A percentile compares a stretch with the other conserved stretches of the same genome.
These are phyloP conservation scores for Gambelia wislizenii DNA, from an alignment of 2,797 vertebrate genomes.

Conservation along the genomic window DNA sequence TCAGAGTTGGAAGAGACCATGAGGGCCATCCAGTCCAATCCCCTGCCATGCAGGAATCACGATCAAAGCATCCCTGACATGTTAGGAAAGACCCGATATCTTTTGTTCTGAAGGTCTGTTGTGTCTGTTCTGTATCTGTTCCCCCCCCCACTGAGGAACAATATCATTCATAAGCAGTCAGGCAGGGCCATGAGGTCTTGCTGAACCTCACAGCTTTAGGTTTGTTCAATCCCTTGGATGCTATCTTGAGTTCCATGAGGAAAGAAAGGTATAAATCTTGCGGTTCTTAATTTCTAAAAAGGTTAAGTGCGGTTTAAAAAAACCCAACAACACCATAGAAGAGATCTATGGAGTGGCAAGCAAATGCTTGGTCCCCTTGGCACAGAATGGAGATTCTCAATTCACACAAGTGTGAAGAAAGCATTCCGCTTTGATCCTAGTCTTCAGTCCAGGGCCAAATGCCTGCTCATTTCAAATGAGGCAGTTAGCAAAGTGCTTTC, in stretches of 20 bases:
- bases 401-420: conserved; percentile 16
- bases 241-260: too few species aligned
- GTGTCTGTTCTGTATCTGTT: neutral
- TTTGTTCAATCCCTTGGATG: too few species aligned
- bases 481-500: conserved; percentile 31
- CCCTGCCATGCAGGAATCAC: too few species aligned
- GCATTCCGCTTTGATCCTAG: neutral
- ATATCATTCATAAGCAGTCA: neutral
- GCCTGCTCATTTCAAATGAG: conserved; percentile 20
- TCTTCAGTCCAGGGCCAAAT: neutral
- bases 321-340: neutral
- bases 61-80: too few species aligned
- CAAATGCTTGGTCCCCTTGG: neutral
- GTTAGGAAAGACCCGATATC: neutral
- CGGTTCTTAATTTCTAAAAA: neutral
- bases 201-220: neutral
- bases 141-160: neutral
- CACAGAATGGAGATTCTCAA: conserved; percentile 22
- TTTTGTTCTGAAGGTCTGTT: neutral
- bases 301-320: neutral
- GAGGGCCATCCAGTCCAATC: too few species aligned
- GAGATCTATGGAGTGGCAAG: neutral
- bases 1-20: too few species aligned
- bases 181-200: neutral
- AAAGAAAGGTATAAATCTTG: neutral